Conservation (phyloP, 2,797 vertebrate species). For the Delichon dasypus region DNA sequence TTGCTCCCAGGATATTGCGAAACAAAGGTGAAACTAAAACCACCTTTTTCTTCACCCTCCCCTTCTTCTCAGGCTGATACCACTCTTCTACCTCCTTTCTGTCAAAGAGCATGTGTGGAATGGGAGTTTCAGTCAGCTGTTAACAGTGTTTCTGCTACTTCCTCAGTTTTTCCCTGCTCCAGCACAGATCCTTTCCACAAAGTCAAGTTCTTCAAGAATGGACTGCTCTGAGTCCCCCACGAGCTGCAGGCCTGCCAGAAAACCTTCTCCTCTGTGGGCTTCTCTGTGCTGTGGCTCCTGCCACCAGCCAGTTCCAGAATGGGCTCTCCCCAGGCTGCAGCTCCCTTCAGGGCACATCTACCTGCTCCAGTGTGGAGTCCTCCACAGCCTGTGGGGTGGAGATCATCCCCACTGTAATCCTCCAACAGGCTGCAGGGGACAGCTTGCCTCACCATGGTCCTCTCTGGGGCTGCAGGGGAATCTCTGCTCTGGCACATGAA, state of each 20-base stretch:
- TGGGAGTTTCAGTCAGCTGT: not conserved
- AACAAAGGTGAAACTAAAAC: not conserved
- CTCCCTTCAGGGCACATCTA: not conserved
- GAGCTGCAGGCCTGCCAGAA: not conserved
- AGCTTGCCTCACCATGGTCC: not conserved
- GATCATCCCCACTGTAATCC: not conserved
- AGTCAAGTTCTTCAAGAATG: not conserved
- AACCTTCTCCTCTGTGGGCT: not conserved
- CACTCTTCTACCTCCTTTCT: not conserved
- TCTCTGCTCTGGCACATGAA: not conserved
- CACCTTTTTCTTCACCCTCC: not conserved
- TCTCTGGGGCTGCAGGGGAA: not conserved
- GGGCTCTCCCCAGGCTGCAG: not conserved
- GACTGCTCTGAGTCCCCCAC: not conserved
- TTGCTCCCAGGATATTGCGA: not conserved
- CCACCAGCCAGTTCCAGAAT: not conserved
- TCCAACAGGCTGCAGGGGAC: not conserved
- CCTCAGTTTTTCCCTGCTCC: not conserved
- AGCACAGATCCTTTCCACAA: not conserved
- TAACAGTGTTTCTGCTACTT: not conserved
- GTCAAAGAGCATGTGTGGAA: not conserved
- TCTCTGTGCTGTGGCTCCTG: not conserved
- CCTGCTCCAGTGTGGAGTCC: not conserved
- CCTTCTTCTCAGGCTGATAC: not conserved
- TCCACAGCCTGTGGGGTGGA: not conserved